Base-by-base conservation (phyloP, 2,113 vertebrate genomes). In the Sardina pilchardus region DNA sequence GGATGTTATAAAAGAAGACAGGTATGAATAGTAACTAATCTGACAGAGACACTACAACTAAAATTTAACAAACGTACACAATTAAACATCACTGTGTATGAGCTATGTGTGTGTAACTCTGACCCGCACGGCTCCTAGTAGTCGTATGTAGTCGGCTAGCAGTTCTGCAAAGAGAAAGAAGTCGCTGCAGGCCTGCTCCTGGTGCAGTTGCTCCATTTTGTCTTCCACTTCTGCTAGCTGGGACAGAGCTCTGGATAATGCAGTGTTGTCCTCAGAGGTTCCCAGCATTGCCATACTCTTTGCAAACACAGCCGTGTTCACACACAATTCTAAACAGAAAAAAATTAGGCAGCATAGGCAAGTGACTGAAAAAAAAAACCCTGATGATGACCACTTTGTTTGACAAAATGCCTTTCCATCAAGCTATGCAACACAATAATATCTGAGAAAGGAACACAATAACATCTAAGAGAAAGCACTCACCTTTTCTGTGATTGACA, bases 241-340 rank as follows among this genome's bases (percentile, higher is more conserved):
- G 88, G 97, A 99, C 80, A 99, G 94, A 0, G 98, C 98, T 26
- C 98, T 93, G 0, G 98, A 99, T 56, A 99, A 91, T 0, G 98
- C 98, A 0, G 98, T 97, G 96, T 99, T 99, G 94, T 99, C 98
- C 94, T 99, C 98, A 0, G 97, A 98, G 91, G 97, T 99, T 5
- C 98, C 98, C 81, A 99, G 93, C 97, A 99, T 99, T 89, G 98
- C 98, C 89, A 99, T 93, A 26, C 98, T 98, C 95, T 99, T 99
- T 47, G 97, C 97, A 93, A 99, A 99, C 87, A 97, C 94, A 9
- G 96, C 97, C 0, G 98, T 99, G 90, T 97, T 98, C 92, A 96
- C 78, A 0, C 97, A 97, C n/a, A 99, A 93, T 88, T 96, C 95
- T 96, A 89, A 47, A 82, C 1, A 45, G 63, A 56, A 16, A 45